Evolutionary conservation across 2,113 vertebrate species (phyloP).

Genomic region (Bufo gargarizans): DNA sequence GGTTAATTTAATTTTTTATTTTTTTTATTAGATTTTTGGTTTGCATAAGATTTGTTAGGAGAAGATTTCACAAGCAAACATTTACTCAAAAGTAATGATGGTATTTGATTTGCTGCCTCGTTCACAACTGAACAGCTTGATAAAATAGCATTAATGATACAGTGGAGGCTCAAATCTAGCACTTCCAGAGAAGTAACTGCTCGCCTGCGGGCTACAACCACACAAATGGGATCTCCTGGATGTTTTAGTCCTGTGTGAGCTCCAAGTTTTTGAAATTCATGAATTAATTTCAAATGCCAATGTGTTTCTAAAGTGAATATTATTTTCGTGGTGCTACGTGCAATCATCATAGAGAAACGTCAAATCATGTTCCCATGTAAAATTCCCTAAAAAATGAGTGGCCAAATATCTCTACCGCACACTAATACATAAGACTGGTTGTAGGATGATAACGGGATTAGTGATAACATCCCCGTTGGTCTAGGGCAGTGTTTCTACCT

Average conservation of each 20-base stretch:
- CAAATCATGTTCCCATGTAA: too few species aligned
- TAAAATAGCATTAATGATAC: slow-evolving; percentile 35
- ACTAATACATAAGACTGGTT: too few species aligned
- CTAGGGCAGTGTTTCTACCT: background rate
- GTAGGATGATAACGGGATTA: too few species aligned
- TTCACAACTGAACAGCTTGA: background rate
- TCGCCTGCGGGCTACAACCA: background rate
- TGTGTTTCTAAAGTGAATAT: background rate
- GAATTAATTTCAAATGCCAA: too few species aligned
- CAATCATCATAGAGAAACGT: background rate
- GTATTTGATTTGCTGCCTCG: slow-evolving; percentile 17
- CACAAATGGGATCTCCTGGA: background rate
- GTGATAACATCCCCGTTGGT: background rate
- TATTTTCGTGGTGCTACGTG: background rate
- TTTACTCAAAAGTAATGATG: slow-evolving; percentile 19
- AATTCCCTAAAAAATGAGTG: too few species aligned
- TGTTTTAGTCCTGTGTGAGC: background rate
- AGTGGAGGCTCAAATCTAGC: background rate
- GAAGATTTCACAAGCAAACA: background rate
- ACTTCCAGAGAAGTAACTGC: background rate
- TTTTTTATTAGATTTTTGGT: background rate
- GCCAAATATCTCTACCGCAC: too few species aligned
- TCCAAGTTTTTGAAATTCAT: background rate
- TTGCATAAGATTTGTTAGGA: background rate
- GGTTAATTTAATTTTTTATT: background rate